Evolutionary conservation across 2,888 invertebrate genomes (phyloP), one percentile per base, ranked within the genome.

Genomic region (Cordilura impudica): DNA sequence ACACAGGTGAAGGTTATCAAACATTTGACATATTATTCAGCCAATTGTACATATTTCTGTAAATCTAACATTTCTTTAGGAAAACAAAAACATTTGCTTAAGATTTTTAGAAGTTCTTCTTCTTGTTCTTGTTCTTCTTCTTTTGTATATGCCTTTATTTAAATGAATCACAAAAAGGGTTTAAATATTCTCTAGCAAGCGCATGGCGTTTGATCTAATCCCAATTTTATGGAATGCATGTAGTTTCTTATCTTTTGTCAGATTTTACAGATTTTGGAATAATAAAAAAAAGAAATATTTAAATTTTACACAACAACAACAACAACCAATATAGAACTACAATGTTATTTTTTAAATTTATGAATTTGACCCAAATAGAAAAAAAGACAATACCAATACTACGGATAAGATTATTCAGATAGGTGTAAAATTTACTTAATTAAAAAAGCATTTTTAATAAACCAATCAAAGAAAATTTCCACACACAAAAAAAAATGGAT

Each of bases 171-270:
- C 0, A 63, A 63, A 63, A 63, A 47, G 26, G 35, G 14, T n/a
- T 53, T 53, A 7, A 39, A 18, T n/a, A 23, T 23, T 23, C 14
- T 39, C 4, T 10, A 51, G 14, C 23, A 73, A 58, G 66, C 73
- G 73, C 73, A 58, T 66, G 73, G 66, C 73, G 73, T 66, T 73
- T 73, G 66, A 73, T 73, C 73, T 66, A 73, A 73, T 66, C 58
- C 73, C 66, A 16, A 8, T 53, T 29, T 26, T 8, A 19, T 31
- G 23, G 5, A 2, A n/a, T n/a, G n/a, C n/a, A n/a, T n/a, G n/a
- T n/a, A n/a, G 49, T 26, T 23, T 66, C 66, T 73, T 73, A 73
- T 73, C 66, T 58, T 21, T n/a, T 43, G 19, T 16, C n/a, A 35
- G 72, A 73, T 73, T 66, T 58, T 53, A 53, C 43, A 66, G 73